Conservation (phyloP, 2,888 invertebrate species). For the Lithophane ornitopus region DNA sequence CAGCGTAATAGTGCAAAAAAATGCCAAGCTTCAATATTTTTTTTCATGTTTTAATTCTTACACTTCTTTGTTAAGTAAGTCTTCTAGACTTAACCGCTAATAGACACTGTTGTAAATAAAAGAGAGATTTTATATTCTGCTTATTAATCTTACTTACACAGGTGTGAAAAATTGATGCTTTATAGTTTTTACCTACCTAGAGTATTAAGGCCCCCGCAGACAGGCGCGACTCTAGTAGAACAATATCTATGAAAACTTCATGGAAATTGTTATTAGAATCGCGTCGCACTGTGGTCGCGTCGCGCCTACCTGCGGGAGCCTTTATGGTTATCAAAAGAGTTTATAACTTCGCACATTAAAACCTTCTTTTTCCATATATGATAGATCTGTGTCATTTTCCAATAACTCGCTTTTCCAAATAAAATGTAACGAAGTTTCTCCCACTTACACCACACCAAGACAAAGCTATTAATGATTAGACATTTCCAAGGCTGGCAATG, state of each 20-base stretch:
- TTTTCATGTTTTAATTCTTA: not conserved
- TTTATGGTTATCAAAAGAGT: not conserved
- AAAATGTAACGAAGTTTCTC: not conserved
- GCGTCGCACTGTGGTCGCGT: too few relatives aligned
- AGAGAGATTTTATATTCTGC: not conserved
- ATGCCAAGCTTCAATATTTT: too few relatives aligned
- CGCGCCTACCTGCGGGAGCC: too few relatives aligned
- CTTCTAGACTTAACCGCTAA: not conserved
- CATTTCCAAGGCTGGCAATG: slow-evolving; percentile 67
- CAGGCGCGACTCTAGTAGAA: too few relatives aligned
- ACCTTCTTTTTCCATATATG: not conserved
- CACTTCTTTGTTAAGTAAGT: not conserved
- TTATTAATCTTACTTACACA: not conserved
- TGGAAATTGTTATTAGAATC: too few relatives aligned
- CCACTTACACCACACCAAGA: slow-evolving; percentile 45
- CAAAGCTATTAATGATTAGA: slow-evolving; percentile 68
- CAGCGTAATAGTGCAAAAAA: not conserved
- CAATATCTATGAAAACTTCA: too few relatives aligned
- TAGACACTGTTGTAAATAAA: not conserved
- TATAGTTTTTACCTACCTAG: not conserved
- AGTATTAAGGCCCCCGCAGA: too few relatives aligned
- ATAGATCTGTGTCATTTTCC: too few relatives aligned
- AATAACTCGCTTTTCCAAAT: not conserved
- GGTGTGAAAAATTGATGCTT: not conserved
- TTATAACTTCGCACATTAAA: not conserved